Conservation (phyloP, 1,140 invertebrate species). For the Megalonaias nervosa region DNA sequence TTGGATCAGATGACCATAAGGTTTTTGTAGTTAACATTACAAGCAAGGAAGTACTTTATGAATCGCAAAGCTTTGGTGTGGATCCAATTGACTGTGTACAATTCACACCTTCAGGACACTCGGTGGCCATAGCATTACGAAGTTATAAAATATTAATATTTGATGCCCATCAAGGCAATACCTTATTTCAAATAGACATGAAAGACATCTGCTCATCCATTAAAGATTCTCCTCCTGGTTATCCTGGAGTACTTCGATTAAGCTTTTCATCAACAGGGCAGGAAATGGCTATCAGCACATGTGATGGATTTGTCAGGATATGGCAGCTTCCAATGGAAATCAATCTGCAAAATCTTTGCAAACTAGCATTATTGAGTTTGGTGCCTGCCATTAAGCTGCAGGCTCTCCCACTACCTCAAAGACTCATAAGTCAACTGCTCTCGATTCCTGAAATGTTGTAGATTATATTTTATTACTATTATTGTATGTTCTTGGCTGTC, state of each 20-base stretch:
- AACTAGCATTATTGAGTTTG: conserved; percentile 19
- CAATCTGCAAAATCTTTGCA: conserved; percentile 22
- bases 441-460: conserved; percentile 6
- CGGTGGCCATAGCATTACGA: conserved; percentile 23
- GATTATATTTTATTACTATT: too few species aligned
- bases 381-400: conserved; percentile 13
- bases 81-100: conserved; percentile 27
- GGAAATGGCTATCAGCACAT: conserved; percentile 14
- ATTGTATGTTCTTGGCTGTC: too few species aligned
- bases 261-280: conserved; percentile 20
- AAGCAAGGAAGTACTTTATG: conserved; percentile 14
- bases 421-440: conserved; percentile 16
- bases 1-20: conserved; percentile 34
- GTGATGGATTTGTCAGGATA: conserved; percentile 25
- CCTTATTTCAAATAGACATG: conserved; percentile 28
- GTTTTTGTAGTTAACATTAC: conserved; percentile 40
- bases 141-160: conserved; percentile 21
- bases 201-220: neutral
- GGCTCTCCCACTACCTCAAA: conserved; percentile 25
- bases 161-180: neutral
- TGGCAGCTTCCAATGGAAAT: conserved; percentile 32
- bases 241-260: conserved; percentile 22
- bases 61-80: neutral
- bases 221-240: neutral
- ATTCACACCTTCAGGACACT: conserved; percentile 17